Percentiles rank a stretch among this genome's conserved stretches.
Conservation (phyloP, 2,113 vertebrate genomes). For the Propithecus coquereli region DNA sequence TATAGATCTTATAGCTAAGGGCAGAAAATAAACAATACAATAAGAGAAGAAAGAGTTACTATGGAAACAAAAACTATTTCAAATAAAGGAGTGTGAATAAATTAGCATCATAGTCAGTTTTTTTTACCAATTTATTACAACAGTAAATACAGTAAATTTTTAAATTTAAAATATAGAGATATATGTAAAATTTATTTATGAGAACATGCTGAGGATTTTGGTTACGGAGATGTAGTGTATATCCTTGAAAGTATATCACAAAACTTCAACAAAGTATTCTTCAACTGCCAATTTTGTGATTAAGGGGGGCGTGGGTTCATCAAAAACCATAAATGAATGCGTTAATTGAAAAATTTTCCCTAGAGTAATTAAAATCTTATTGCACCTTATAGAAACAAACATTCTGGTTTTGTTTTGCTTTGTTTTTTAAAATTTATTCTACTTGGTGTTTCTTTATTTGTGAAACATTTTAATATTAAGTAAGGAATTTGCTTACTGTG, state of each 20-base stretch:
- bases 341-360: slow-evolving; percentile 10
- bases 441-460: neutral
- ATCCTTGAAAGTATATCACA: neutral
- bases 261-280: slow-evolving; percentile 20
- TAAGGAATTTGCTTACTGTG: neutral
- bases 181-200: neutral
- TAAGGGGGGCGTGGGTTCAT: neutral
- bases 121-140: neutral
- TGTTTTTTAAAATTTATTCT: neutral
- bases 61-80: neutral
- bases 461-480: neutral
- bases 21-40: neutral
- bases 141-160: neutral
- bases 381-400: neutral
- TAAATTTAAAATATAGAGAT: neutral
- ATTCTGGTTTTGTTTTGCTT: neutral
- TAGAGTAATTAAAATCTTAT: neutral
- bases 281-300: neutral
- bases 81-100: neutral
- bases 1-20: neutral
- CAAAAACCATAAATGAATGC: neutral
- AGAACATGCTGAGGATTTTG: neutral
- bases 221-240: neutral
- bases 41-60: neutral
- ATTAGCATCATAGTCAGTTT: neutral